Evolutionary conservation across 2,797 vertebrate species (phyloP), one percentile per base, ranked within the genome.

Genomic region (Lepus oiostolus): DNA sequence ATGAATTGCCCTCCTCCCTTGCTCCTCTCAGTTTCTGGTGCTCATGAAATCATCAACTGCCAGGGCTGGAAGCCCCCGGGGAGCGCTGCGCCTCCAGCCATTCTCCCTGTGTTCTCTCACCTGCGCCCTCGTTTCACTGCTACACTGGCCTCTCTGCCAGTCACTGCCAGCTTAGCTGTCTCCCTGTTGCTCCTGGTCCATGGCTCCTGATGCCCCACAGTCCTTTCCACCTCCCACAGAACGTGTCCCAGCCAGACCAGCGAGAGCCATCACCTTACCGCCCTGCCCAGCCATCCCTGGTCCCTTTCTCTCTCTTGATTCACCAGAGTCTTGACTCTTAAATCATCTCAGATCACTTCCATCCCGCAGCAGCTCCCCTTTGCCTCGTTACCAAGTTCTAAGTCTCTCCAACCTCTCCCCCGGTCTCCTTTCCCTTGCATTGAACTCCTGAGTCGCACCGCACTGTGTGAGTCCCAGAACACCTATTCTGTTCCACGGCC

Each of bases 181-280:
- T 72, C 17, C 12, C 35, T 35, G 62, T 58, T 16, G 4, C 52
- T 52, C 38, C 70, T 24, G 63, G 11, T 38, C 32, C 54, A 5
- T 10, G 67, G 67, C 58, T 19, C n/a, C 21, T 0, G 9, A 0
- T 3, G 58, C 7, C 7, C n/a, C 28, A 1, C 0, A 2, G 24
- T 75, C 24, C 54, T 50, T n/a, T 83, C 79, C 0, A 0, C 35
- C 16, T 92, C 11, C 7, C 24, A 5, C 12, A 14, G 2, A 0
- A 0, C 28, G 22, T 22, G 35, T 38, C 35, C 74, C 74, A 67
- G 4, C 54, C 24, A 38, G 7, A 12, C 75, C 42, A 47, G 42
- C 8, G 7, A 47, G 11, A 7, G 38, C 13, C 4, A 2, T 35
- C 17, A 62, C 7, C n/a, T 47, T 7, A 1, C 11, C 2, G 35